Percentiles rank a stretch among this genome's conserved stretches.
These are phyloP conservation scores for Phoeniculus purpureus DNA, from an alignment of 2,797 vertebrate genomes.

Conservation along the genomic window DNA sequence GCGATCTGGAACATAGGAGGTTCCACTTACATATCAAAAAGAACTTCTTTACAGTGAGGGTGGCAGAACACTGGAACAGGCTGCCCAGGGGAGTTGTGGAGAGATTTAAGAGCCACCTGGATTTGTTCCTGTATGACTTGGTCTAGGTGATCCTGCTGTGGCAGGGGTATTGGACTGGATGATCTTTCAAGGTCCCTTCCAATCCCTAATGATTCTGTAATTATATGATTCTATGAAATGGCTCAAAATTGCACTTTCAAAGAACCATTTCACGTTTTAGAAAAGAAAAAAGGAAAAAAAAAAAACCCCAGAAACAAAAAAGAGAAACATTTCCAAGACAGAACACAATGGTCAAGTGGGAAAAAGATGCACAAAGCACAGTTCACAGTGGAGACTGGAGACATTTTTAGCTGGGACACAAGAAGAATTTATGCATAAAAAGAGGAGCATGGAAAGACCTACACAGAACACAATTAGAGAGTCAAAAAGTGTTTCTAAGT, in stretches of 20 bases:
- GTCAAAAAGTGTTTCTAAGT: not conserved
- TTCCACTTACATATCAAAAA: too few relatives aligned
- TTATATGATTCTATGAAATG: not conserved
- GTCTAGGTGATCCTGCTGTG: too few relatives aligned
- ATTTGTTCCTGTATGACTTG: too few relatives aligned
- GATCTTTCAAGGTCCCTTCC: too few relatives aligned
- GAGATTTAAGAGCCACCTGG: too few relatives aligned
- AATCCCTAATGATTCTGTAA: too few relatives aligned
- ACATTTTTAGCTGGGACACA: not conserved
- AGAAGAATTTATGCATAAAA: not conserved
- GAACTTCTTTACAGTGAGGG: too few relatives aligned
- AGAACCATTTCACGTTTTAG: not conserved
- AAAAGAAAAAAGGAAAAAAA: not conserved
- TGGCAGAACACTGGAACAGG: too few relatives aligned
- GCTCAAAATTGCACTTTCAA: not conserved
- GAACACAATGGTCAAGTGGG: not conserved
- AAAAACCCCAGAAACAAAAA: accelerated
- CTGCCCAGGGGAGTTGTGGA: too few relatives aligned
- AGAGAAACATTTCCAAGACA: not conserved
- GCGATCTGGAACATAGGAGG: too few relatives aligned
- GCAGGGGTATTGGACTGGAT: too few relatives aligned
- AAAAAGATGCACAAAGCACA: not conserved
- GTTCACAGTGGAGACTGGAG: not conserved
- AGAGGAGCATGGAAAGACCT: not conserved
- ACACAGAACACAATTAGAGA: not conserved